phyloP scores from a whole-genome alignment of 2,113 vertebrate genomes.

The Litocranius walleri region DNA sequence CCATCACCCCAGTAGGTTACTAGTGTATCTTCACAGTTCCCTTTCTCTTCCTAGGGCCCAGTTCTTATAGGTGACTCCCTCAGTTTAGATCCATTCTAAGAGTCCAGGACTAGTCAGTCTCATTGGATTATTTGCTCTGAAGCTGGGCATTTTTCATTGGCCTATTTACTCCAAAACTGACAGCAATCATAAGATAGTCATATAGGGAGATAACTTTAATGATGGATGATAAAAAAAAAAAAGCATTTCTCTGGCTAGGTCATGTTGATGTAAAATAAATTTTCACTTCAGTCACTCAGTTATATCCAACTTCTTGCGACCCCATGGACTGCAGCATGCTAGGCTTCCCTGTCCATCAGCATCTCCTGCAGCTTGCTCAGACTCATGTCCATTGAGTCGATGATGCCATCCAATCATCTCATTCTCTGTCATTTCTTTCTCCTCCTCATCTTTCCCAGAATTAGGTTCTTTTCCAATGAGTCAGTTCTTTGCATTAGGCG shows the following conservation, averaged over 20 bases:
- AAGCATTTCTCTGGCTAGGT: background rate
- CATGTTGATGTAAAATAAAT: background rate
- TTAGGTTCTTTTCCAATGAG: background rate
- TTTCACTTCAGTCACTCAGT: background rate
- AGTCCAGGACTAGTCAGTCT: background rate
- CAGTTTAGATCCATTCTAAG: background rate
- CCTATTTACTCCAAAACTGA: background rate
- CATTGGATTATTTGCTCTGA: background rate
- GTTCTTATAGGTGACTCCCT: background rate
- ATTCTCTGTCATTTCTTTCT: background rate
- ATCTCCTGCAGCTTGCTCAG: background rate
- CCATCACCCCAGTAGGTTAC: background rate
- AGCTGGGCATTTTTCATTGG: background rate
- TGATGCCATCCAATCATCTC: background rate
- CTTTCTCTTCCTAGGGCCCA: background rate
- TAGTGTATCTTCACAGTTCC: background rate
- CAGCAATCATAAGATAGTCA: background rate
- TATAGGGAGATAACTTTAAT: background rate
- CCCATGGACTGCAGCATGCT: background rate
- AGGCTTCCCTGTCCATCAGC: background rate
- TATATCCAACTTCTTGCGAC: background rate
- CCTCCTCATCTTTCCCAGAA: background rate
- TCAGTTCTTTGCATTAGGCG: background rate
- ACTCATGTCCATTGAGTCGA: background rate
- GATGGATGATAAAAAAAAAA: background rate